phyloP scores from a whole-genome alignment of 2,797 vertebrate species.

The Oryzias dopingdopingensis region DNA sequence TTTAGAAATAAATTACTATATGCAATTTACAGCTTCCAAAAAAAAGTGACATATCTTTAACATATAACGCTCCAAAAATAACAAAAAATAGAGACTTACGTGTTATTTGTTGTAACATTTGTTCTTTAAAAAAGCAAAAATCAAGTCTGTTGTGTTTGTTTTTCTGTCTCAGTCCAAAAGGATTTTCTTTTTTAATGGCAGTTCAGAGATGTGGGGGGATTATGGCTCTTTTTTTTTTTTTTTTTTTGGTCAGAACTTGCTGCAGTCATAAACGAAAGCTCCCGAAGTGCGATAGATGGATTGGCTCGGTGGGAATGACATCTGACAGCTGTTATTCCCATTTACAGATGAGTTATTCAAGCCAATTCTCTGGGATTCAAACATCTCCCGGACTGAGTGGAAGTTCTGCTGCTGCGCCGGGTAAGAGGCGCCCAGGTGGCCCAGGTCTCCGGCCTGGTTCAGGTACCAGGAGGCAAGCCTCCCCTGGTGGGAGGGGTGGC shows the following conservation, averaged over 20 bases:
- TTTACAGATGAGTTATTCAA: slow-evolving; percentile 90
- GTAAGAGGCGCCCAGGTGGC: slow-evolving; percentile 87
- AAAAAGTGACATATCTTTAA: slow-evolving; percentile 77
- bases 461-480: slow-evolving; percentile 96
- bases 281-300: slow-evolving; percentile 93
- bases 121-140: slow-evolving; percentile 87
- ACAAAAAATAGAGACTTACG: slow-evolving; percentile 87
- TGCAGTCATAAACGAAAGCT: slow-evolving; percentile 97
- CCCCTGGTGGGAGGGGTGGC: slow-evolving; percentile 86
- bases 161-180: slow-evolving; percentile 73
- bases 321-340: slow-evolving; percentile 95
- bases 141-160: slow-evolving; percentile 75
- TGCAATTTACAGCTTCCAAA: slow-evolving; percentile 95
- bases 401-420: slow-evolving; percentile 92
- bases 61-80: slow-evolving; percentile 79
- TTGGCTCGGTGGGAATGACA: slow-evolving; percentile 93
- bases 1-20: slow-evolving; percentile 99
- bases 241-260: slow-evolving; percentile 89
- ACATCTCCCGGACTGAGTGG: slow-evolving; percentile 92
- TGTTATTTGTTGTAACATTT: slow-evolving; percentile 94
- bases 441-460: slow-evolving; percentile 90
- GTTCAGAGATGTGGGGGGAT: slow-evolving; percentile 45
- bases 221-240: slow-evolving; percentile 7
- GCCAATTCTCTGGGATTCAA: slow-evolving; percentile 91
- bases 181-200: slow-evolving; percentile 40